These are phyloP conservation scores for Coccyzus lansbergi DNA, from an alignment of 2,797 vertebrate species.

Conservation along the genomic window DNA sequence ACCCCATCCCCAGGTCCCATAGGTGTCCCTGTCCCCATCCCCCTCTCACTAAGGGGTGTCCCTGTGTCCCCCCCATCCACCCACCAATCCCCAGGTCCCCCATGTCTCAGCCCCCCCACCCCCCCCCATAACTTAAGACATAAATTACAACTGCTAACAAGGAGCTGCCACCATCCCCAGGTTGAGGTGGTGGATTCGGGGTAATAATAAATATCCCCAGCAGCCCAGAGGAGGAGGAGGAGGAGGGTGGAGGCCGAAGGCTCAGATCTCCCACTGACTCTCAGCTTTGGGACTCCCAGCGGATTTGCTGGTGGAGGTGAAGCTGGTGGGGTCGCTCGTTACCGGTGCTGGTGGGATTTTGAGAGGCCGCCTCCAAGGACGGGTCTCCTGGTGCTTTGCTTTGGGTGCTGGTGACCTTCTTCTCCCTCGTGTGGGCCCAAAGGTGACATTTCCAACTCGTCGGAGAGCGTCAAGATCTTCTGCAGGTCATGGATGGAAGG, in stretches of 20 bases:
- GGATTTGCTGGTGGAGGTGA: slow-evolving; percentile 79
- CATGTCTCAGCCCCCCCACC: no score
- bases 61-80: no score
- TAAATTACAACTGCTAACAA: neutral
- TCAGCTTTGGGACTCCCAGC: slow-evolving; percentile 75
- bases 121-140: slow-evolving; percentile 23
- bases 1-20: no score
- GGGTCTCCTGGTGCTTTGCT: slow-evolving; percentile 97
- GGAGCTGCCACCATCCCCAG: neutral
- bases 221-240: neutral
- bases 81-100: no score
- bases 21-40: no score
- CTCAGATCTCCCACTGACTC: slow-evolving; percentile 90
- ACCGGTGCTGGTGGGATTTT: no score
- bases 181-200: neutral
- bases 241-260: neutral
- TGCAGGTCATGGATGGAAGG: no score
- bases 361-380: slow-evolving; percentile 82
- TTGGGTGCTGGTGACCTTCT: slow-evolving; percentile 96
- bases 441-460: slow-evolving; percentile 95
- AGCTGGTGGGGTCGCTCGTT: slow-evolving; percentile 9
- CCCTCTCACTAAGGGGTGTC: no score
- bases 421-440: slow-evolving; percentile 94
- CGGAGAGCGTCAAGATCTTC: slow-evolving; percentile 89
- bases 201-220: slow-evolving; percentile 12